Percentiles rank a stretch among this genome's conserved stretches.
These are phyloP conservation scores for Ichneumoninae sp. DNA, from an alignment of 2,888 invertebrate genomes.

Conservation along the genomic window DNA sequence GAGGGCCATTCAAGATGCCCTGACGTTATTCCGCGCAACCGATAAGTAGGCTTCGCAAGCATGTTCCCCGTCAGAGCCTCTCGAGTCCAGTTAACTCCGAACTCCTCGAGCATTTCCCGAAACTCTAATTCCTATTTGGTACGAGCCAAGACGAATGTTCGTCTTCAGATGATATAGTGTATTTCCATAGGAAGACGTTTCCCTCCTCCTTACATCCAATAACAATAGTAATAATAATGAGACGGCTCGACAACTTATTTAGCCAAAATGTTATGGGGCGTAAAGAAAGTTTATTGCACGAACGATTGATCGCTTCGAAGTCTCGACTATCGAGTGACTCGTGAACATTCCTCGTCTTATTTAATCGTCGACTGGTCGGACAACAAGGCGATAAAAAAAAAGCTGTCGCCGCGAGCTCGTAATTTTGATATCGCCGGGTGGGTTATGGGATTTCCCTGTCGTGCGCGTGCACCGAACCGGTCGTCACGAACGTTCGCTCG, in stretches of 20 bases:
- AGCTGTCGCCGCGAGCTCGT: constrained; percentile 8
- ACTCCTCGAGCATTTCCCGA: neutral
- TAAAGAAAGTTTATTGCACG: neutral
- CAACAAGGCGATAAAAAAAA: neutral
- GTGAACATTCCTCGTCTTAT: neutral
- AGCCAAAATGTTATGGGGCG: neutral
- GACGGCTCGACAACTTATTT: neutral
- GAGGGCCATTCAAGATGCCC: constrained; percentile 23
- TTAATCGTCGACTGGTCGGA: neutral
- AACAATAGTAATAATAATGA: neutral
- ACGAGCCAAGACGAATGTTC: neutral
- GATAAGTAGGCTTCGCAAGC: constrained; percentile 18
- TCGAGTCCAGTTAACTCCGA: neutral
- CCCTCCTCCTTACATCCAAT: neutral
- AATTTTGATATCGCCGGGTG: neutral
- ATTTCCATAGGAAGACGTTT: neutral
- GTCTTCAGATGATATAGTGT: neutral
- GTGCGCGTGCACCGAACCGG: neutral
- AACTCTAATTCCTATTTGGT: neutral
- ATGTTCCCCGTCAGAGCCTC: neutral
- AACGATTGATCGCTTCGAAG: neutral
- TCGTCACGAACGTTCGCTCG: constrained; percentile 25
- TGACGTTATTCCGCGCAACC: constrained; percentile 2
- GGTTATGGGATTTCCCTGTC: constrained; percentile 1
- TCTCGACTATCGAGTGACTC: neutral